Percentiles rank a stretch among this genome's conserved stretches.
These are phyloP conservation scores for Pogonus chalceus DNA, from an alignment of 1,140 invertebrate genomes.

Conservation along the genomic window DNA sequence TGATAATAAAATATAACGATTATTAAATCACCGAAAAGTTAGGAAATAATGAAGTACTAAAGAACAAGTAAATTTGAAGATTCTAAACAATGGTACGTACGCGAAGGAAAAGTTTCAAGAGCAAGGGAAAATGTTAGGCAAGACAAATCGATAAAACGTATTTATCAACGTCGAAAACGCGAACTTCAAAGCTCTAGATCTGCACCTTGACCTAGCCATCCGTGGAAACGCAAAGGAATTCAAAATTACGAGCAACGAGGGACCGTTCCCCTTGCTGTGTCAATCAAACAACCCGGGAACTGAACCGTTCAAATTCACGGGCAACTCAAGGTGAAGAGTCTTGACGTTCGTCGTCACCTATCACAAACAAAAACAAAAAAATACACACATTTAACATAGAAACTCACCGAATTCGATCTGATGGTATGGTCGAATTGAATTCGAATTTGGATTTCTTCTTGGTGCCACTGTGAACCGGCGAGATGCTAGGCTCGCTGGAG, in stretches of 20 bases:
- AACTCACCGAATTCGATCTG: constrained; percentile 69
- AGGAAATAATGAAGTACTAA: too few species aligned
- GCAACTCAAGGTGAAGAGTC: not conserved
- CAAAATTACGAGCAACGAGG: not conserved
- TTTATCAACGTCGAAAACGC: not conserved
- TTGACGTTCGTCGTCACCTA: too few species aligned
- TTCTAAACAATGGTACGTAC: not conserved
- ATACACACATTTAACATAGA: not conserved
- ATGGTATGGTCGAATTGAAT: too few species aligned
- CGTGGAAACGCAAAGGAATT: constrained; percentile 6
- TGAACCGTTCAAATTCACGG: not conserved
- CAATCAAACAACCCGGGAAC: not conserved
- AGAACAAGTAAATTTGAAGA: constrained; percentile 4
- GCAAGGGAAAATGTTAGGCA: too few species aligned
- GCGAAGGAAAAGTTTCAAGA: too few species aligned
- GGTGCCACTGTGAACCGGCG: constrained; percentile 50
- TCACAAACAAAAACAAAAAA: too few species aligned
- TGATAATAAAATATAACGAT: too few species aligned
- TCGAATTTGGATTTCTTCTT: constrained; percentile 70
- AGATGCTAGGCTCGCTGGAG: constrained; percentile 60
- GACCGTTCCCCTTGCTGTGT: not conserved
- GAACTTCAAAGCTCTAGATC: not conserved
- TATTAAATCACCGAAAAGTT: too few species aligned
- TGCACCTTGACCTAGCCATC: constrained; percentile 4
- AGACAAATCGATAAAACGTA: constrained; percentile 1